Evolutionary conservation across 2,113 vertebrate genomes (phyloP).

Genomic region (Astur gentilis): DNA sequence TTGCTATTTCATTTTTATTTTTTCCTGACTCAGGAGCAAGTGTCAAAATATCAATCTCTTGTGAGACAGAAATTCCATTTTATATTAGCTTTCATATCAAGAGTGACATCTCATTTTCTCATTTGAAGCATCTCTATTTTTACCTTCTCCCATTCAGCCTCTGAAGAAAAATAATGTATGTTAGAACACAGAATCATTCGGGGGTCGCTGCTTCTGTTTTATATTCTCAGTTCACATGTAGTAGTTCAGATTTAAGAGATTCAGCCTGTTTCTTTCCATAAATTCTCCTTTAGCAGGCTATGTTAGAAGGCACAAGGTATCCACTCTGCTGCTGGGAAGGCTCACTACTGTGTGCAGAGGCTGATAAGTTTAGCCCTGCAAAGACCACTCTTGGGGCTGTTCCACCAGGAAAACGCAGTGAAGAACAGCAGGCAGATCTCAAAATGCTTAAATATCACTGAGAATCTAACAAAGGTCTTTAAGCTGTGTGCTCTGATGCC

Average conservation of each 20-base stretch:
- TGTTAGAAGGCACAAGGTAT: not conserved
- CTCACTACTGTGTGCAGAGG: not conserved
- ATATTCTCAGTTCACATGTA: not conserved
- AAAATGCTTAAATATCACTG: not conserved
- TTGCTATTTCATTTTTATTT: not conserved
- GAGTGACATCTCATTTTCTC: constrained; percentile 12
- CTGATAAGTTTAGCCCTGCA: not conserved
- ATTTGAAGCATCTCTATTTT: constrained; percentile 5
- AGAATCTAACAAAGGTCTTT: not conserved
- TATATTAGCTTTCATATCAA: constrained; percentile 1
- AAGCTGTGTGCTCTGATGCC: not conserved
- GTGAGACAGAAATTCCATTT: not conserved
- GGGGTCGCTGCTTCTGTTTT: not conserved
- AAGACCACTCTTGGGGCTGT: not conserved
- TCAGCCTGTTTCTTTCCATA: not conserved
- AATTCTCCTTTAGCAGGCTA: not conserved
- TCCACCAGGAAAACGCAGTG: not conserved
- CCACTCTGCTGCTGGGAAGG: not conserved
- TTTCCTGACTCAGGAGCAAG: not conserved
- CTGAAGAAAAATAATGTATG: not conserved
- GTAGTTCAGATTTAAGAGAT: not conserved
- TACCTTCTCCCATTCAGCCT: not conserved
- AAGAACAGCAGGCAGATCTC: not conserved
- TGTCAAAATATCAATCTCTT: constrained; percentile 8
- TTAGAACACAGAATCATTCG: not conserved